A percentile compares a stretch with the other conserved stretches of the same genome.
These are phyloP conservation scores for Drosophila jambulina DNA, from an alignment of 1,140 invertebrate genomes.

Conservation along the genomic window DNA sequence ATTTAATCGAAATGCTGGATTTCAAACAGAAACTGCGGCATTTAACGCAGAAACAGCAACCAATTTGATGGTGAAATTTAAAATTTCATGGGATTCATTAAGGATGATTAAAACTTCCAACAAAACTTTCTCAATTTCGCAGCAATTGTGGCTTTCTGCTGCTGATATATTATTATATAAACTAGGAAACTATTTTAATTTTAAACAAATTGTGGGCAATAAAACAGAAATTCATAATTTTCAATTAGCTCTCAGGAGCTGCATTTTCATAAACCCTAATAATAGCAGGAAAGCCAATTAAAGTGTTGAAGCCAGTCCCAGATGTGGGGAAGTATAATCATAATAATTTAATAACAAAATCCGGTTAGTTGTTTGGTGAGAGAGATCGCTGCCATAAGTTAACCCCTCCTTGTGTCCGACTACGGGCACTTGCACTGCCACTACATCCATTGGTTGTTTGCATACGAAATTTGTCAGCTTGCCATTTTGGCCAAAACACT, in stretches of 20 bases:
- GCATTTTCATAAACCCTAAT: not conserved
- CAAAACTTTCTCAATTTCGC: not conserved
- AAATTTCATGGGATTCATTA: slow-evolving; percentile 7
- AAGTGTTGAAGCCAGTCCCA: not conserved
- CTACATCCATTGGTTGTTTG: slow-evolving; percentile 39
- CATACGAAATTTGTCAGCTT: slow-evolving; percentile 46
- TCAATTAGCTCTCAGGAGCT: not conserved
- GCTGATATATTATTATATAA: not conserved
- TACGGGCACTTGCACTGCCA: slow-evolving; percentile 2
- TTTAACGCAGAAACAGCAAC: not conserved
- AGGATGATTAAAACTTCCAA: not conserved
- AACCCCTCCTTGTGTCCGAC: slow-evolving; percentile 9
- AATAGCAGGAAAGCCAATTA: slow-evolving; percentile 17
- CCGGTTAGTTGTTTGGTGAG: slow-evolving; percentile 10
- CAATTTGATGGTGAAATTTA: not conserved
- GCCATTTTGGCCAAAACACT: slow-evolving; percentile 64
- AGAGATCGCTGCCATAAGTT: slow-evolving; percentile 28
- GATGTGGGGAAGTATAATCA: slow-evolving; percentile 16
- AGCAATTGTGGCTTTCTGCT: not conserved
- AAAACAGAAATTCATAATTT: not conserved
- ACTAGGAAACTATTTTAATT: not conserved
- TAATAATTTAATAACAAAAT: slow-evolving; percentile 37
- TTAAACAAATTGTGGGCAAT: not conserved
- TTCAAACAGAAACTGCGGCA: not conserved
- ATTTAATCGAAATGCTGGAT: slow-evolving; percentile 11